A percentile compares a stretch with the other conserved stretches of the same genome.
Conservation (phyloP, 2,888 invertebrate genomes). For the Drosophila subquinaria region DNA sequence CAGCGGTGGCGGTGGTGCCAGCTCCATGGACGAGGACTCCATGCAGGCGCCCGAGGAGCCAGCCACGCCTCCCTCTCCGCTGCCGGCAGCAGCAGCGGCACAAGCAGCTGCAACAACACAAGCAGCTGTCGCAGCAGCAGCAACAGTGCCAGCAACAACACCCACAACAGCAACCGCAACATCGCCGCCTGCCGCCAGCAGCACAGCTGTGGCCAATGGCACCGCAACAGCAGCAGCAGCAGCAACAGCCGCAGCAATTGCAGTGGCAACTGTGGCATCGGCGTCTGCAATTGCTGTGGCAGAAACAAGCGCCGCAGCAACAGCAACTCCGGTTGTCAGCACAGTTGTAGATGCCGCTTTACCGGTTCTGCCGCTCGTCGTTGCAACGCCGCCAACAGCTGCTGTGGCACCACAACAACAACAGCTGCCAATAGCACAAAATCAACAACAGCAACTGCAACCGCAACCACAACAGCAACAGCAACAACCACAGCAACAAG, state of each 20-base stretch:
- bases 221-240: slow-evolving; percentile 34
- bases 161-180: slow-evolving; percentile 36
- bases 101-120: slow-evolving; percentile 24
- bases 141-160: slow-evolving; percentile 27
- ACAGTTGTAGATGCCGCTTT: slow-evolving; percentile 18
- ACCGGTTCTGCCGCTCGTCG: slow-evolving; percentile 42
- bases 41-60: slow-evolving; percentile 84
- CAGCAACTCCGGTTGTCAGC: slow-evolving; percentile 9
- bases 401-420: slow-evolving; percentile 10
- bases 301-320: slow-evolving; percentile 20
- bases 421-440: slow-evolving; percentile 12
- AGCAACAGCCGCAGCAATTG: slow-evolving; percentile 12
- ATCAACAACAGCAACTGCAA: slow-evolving; percentile 17
- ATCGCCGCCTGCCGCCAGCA: slow-evolving; percentile 30
- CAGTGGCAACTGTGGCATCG: slow-evolving; percentile 18
- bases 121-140: slow-evolving; percentile 28
- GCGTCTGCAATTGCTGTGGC: slow-evolving; percentile 18
- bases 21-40: slow-evolving; percentile 91
- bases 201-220: slow-evolving; percentile 47
- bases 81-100: slow-evolving; percentile 59
- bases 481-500: slow-evolving; percentile 23
- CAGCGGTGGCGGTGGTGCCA: slow-evolving; percentile 86
- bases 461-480: slow-evolving; percentile 17
- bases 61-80: slow-evolving; percentile 83
- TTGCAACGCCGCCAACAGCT: slow-evolving; percentile 19